Conservation (phyloP, 2,113 vertebrate species). For the Bubo bubo region DNA sequence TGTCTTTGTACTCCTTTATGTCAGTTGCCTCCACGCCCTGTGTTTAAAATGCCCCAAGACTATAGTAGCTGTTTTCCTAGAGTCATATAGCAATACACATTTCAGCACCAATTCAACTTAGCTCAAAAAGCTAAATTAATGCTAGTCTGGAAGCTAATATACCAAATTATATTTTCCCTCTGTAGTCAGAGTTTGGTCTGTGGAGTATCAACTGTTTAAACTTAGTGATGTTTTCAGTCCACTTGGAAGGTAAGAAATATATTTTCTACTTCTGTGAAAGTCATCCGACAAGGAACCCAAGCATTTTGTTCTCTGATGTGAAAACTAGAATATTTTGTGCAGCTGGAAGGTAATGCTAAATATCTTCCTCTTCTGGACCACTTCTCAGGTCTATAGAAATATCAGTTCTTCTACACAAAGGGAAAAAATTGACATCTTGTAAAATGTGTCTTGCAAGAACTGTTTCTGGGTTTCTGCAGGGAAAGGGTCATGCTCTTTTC, state of each 20-base stretch:
- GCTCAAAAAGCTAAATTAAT: not conserved
- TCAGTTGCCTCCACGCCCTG: not conserved
- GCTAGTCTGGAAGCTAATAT: not conserved
- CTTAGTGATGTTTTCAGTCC: not conserved
- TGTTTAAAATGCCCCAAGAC: not conserved
- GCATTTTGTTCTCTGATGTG: not conserved
- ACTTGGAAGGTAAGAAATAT: not conserved
- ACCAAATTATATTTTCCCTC: not conserved
- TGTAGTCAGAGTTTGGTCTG: not conserved
- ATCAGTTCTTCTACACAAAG: not conserved
- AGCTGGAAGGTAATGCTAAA: not conserved
- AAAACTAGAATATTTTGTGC: conserved; percentile 24
- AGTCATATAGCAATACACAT: not conserved
- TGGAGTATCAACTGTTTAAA: conserved; percentile 1
- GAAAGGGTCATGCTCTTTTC: not conserved
- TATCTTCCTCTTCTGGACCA: not conserved
- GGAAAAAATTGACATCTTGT: not conserved
- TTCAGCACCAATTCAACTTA: not conserved
- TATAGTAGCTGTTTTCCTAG: not conserved
- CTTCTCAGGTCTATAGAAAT: not conserved
- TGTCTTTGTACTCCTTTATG: not conserved
- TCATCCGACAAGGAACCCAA: not conserved
- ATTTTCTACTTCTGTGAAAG: conserved; percentile 27
- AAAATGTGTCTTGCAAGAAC: not conserved
- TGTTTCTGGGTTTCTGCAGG: not conserved